Conservation (phyloP, 1,140 invertebrate species). For the Drosophila sulfurigaster region DNA sequence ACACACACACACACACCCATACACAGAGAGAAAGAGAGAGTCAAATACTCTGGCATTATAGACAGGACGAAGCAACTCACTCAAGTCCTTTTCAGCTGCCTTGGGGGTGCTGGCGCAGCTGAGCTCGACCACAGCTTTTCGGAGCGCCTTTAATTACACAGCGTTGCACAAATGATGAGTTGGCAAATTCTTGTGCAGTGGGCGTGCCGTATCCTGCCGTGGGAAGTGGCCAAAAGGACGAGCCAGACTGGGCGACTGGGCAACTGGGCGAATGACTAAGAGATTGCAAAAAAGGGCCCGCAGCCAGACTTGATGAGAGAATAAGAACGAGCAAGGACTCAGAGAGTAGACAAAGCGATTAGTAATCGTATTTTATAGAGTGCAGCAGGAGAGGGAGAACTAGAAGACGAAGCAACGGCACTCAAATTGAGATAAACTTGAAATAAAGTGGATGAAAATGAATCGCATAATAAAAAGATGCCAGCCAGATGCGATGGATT, state of each 20-base stretch:
- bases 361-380: slow-evolving; percentile 60
- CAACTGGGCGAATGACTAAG: slow-evolving; percentile 64
- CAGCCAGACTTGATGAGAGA: slow-evolving; percentile 37
- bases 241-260: slow-evolving; percentile 26
- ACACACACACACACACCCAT: slow-evolving; percentile 8
- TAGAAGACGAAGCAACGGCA: slow-evolving; percentile 3
- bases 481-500: slow-evolving; percentile 63
- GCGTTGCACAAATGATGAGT: slow-evolving; percentile 75
- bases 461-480: slow-evolving; percentile 73
- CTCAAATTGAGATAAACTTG: slow-evolving; percentile 77
- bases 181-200: slow-evolving; percentile 69
- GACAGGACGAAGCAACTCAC: slow-evolving; percentile 55
- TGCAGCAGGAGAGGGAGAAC: slow-evolving; percentile 17
- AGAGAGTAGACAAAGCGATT: slow-evolving; percentile 68
- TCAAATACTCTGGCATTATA: not conserved
- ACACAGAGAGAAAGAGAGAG: not conserved
- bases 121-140: slow-evolving; percentile 65
- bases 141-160: slow-evolving; percentile 76
- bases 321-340: not conserved
- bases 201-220: slow-evolving; percentile 36
- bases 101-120: slow-evolving; percentile 38
- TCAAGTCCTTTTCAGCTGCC: slow-evolving; percentile 37
- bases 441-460: slow-evolving; percentile 74
- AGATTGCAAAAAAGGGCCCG: slow-evolving; percentile 70
- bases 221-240: slow-evolving; percentile 18